These are phyloP conservation scores for Rotaria sp. DNA, from an alignment of 2,888 invertebrate genomes.

Conservation along the genomic window DNA sequence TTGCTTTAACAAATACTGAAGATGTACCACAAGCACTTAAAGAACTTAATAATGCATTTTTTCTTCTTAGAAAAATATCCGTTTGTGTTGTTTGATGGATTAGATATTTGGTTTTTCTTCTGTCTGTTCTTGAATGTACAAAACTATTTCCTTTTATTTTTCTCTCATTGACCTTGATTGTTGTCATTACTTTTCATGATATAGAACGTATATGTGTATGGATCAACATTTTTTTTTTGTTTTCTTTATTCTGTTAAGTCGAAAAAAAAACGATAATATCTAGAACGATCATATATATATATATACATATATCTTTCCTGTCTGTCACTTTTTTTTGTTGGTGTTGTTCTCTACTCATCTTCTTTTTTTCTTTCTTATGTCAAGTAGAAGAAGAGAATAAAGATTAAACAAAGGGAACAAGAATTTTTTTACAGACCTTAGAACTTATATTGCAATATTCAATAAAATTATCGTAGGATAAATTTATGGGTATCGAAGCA, in stretches of 20 bases:
- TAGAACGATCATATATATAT: neutral
- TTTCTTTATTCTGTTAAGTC: neutral
- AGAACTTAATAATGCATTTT: constrained; percentile 12
- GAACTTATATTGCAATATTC: too few species aligned
- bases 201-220: neutral
- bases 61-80: constrained; percentile 15
- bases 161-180: neutral
- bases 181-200: neutral
- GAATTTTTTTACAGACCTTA: too few species aligned
- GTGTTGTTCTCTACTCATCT: neutral
- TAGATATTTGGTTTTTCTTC: neutral
- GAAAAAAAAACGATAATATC: neutral
- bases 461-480: too few species aligned
- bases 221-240: neutral
- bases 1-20: constrained; percentile 70
- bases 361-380: neutral
- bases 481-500: too few species aligned
- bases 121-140: neutral
- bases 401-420: neutral
- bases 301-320: neutral
- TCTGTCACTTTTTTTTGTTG: neutral
- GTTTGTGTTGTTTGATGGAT: constrained; percentile 2
- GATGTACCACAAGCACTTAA: constrained; percentile 70
- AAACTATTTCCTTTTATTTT: constrained; percentile 1
- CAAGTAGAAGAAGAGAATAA: constrained; percentile 4